These are phyloP conservation scores for Poecilus cupreus DNA, from an alignment of 2,888 invertebrate species.

Conservation along the genomic window DNA sequence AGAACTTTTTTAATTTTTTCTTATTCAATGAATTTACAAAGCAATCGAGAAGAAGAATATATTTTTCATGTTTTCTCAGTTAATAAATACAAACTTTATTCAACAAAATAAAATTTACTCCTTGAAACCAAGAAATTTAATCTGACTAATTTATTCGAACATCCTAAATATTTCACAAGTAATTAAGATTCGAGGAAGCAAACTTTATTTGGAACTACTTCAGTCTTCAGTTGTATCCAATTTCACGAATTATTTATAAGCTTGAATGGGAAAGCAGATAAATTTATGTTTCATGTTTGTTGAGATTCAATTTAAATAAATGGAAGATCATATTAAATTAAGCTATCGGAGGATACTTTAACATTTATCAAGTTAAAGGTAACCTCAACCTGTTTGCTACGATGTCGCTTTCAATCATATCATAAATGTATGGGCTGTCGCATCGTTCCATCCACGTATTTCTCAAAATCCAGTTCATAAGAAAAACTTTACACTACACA, in stretches of 20 bases:
- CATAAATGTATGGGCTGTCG: not conserved
- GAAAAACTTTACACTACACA: not conserved
- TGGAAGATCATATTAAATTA: not conserved
- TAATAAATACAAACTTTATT: too few species aligned
- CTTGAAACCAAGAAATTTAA: not conserved
- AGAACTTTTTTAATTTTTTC: too few species aligned
- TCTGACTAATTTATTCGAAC: conserved; percentile 1
- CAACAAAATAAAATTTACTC: too few species aligned
- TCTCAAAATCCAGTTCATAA: not conserved
- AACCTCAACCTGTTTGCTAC: not conserved
- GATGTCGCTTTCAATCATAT: not conserved
- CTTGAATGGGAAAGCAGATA: not conserved
- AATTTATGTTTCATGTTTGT: not conserved
- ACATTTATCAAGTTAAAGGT: not conserved
- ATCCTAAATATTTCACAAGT: conserved; percentile 6
- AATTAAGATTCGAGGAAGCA: conserved; percentile 7
- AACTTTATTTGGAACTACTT: conserved; percentile 18
- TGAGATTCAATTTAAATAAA: not conserved
- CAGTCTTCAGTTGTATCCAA: conserved; percentile 3
- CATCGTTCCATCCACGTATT: not conserved
- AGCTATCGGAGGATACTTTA: not conserved
- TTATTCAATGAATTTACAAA: too few species aligned
- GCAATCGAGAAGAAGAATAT: too few species aligned
- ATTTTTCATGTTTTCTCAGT: too few species aligned
- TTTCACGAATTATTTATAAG: not conserved